Base-by-base conservation (phyloP, 2,797 vertebrate species). In the Rhinogobio ventralis region DNA sequence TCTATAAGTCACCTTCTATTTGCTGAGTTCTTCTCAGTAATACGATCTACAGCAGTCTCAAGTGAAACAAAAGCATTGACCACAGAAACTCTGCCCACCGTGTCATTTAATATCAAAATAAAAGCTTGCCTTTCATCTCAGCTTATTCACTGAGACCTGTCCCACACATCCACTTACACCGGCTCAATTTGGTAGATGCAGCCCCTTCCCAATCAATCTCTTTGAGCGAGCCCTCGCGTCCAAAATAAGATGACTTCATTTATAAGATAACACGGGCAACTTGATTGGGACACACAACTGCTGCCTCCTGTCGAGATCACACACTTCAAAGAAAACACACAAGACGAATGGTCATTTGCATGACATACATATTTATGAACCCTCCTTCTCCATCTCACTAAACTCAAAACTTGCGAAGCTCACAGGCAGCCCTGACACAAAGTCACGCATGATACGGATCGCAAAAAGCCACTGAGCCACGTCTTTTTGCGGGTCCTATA, bases 281-380 rank as follows among this genome's bases (percentile, higher is more conserved):
- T 45, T 60, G 82, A 84, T 69, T 77, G 73, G 82, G 73, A 30
- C 49, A 23, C 73, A 76, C 49, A 69, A 77, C 39, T 42, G 64
- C 62, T 36, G n/a, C 73, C 82, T 84, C 73, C 74, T 69, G 62
- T 77, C 62, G 78, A 53, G 82, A 76, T 51, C 64, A 57, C 76
- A 84, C 72, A 80, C 83, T 88, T 87, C 85, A 86, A 87, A 89
- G 84, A 75, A 82, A 82, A 87, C 45, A 82, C 39, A 68, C 66
- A 85, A 78, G 83, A 68, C 64, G n/a, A 39, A 84, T 72, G 67
- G 68, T 15, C 79, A 86, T 87, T 87, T 88, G 85, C 86, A 89
- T 87, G 55, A 25, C 73, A 90, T 89, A 51, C 85, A 90, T 90
- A 89, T 89, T 87, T 86, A 90, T 90, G 82, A 51, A 30, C 19